Conservation (phyloP, 2,797 vertebrate species). For the Leptatherina wallacei region DNA sequence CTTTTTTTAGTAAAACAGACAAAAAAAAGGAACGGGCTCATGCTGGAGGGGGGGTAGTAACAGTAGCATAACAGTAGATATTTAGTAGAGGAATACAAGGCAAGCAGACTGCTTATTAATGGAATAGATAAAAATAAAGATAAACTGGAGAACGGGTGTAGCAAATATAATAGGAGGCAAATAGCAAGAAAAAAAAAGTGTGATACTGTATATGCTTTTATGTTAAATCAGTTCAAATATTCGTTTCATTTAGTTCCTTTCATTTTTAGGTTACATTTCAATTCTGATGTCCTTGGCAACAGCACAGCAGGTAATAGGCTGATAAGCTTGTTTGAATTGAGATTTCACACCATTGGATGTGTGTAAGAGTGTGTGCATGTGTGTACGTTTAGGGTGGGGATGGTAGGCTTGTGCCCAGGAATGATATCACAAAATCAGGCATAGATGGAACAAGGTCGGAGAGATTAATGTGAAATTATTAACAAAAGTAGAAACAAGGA, state of each 20-base stretch:
- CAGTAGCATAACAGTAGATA: neutral
- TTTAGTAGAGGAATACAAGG: neutral
- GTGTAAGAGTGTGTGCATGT: constrained; percentile 9
- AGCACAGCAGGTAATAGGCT: constrained; percentile 50
- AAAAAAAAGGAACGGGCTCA: constrained; percentile 13
- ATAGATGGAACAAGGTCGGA: constrained; percentile 66
- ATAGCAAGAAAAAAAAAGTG: constrained; percentile 2
- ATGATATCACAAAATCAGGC: constrained; percentile 60
- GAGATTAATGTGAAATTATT: constrained; percentile 67
- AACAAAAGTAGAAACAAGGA: constrained; percentile 69
- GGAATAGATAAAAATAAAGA: neutral
- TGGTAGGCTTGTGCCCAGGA: constrained; percentile 31
- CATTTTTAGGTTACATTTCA: constrained; percentile 51
- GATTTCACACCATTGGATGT: constrained; percentile 53
- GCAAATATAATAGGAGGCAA: constrained; percentile 6
- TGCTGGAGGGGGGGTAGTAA: constrained; percentile 12
- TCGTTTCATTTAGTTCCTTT: too few relatives aligned
- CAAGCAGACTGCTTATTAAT: constrained; percentile 6
- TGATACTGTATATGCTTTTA: neutral
- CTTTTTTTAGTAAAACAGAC: constrained; percentile 27
- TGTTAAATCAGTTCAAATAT: constrained; percentile 15
- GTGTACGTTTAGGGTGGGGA: constrained; percentile 3
- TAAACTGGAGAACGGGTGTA: constrained; percentile 9
- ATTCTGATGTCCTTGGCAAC: constrained; percentile 67
- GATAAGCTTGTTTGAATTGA: constrained; percentile 63